Evolutionary conservation across 2,888 invertebrate species (phyloP), one percentile per base, ranked within the genome.

Genomic region (Microplitis manilae): DNA sequence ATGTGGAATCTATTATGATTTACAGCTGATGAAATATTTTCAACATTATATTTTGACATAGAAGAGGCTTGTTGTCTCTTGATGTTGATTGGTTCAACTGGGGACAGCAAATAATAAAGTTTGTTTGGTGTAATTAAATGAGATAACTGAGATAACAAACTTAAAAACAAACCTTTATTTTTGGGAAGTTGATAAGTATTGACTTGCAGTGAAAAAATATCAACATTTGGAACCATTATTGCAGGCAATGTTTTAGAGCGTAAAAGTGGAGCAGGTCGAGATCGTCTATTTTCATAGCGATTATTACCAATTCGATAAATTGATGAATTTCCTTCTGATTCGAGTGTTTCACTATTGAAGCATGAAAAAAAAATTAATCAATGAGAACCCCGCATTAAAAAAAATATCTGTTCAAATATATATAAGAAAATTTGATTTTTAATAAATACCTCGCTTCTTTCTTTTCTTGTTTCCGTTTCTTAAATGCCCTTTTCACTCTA

Each of bases 401-500:
- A 20, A 30, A 30, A 30, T 30, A 30, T 30, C 30, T 2, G 30
- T 30, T 30, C 30, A 2, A 30, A 30, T 30, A 30, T 30, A 30
- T 30, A 30, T 30, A 17, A 17, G 17, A 17, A 17, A 17, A 17
- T 17, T 17, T 17, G 17, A 17, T 20, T 40, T 17, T 15, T 65
- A 15, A 65, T 70, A 30, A n/a, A 17, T 61, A 96, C 96, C 93
- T 94, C 92, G 94, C 95, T 80, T 96, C 96, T 88, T 96, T 96
- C 84, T 96, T 92, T 89, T 96, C 95, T 88, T 96, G 94, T 83
- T 96, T 94, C 91, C 96, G 96, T 92, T 96, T 96, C 91, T 96
- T 96, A 91, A 97, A 97, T 62, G 96, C 97, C 87, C 95, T 94
- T 88, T 96, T 96, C 78, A 97, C 96, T 83, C 97, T 92, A 83